Percentiles rank a stretch among this genome's conserved stretches.
These are phyloP conservation scores for Cynopterus sphinx DNA, from an alignment of 2,797 vertebrate species.

Conservation along the genomic window DNA sequence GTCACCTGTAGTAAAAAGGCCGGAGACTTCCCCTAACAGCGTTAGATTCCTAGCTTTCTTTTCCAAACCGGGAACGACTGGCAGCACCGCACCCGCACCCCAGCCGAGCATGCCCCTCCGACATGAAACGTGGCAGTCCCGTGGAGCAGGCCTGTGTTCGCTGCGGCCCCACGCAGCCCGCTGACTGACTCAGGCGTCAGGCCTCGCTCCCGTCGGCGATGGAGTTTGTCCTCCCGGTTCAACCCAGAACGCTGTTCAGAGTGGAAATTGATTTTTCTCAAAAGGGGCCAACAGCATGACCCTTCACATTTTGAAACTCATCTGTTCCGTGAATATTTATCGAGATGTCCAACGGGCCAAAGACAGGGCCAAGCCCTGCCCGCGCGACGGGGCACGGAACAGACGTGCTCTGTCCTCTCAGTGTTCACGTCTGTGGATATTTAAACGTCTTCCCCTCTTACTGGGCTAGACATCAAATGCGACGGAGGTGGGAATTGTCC, in stretches of 20 bases:
- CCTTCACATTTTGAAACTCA: background rate
- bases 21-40: background rate
- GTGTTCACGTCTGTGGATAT: rapidly evolving
- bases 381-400: background rate
- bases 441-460: background rate
- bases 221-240: background rate
- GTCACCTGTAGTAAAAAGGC: background rate
- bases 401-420: background rate
- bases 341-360: background rate
- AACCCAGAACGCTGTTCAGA: background rate
- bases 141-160: background rate
- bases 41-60: background rate
- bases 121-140: background rate
- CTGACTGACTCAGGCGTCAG: background rate
- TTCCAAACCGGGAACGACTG: background rate
- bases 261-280: background rate
- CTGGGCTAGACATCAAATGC: background rate
- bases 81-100: background rate
- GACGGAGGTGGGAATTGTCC: background rate
- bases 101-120: background rate
- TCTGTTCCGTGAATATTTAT: background rate
- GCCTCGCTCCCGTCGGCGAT: background rate
- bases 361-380: background rate
- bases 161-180: rapidly evolving
- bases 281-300: background rate